Base-by-base conservation (phyloP, 2,888 invertebrate genomes). In the Diarsia brunnea region DNA sequence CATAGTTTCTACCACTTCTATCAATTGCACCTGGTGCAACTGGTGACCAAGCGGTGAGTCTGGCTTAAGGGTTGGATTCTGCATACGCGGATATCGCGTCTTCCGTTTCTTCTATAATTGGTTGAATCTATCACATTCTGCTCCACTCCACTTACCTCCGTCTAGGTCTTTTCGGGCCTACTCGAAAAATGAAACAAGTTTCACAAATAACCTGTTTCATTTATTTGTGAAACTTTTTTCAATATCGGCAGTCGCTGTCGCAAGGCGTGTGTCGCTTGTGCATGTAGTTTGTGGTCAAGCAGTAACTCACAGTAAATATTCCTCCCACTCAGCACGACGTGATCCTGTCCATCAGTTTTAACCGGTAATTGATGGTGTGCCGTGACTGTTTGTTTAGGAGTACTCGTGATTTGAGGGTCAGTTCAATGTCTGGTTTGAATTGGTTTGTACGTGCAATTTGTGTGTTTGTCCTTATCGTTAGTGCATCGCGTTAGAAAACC, bases 301-400 rank as follows among this genome's bases (percentile, higher is more conserved):
- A 16, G n/a, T 14, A 73, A n/a, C 21, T 38, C 64, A 11, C 64
- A 74, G 67, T 68, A 51, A 68, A 81, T 61, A 74, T 43, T 49
- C 24, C 70, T 60, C 49, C 61, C 2, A 58, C 64, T 61, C 24
- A 49, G n/a, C n/a, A 60, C 61, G 19, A 38, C 84, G 68, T 80
- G 67, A 84, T 61, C 45, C 65, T 53, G 81, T 75, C 67, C 43
- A 31, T 71, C 75, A 63, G 63, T n/a, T 47, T 38, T 27, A 47
- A 53, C 49, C 60, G 55, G 31, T 60, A 84, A 84, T 71, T 69
- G 80, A 84, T 60, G 47, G 27, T 14, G 19, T 60, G 27, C 69
- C 51, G 43, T 66, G 60, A 55, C 31, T 73, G 65, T 74, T 77
- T 73, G 55, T 77, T 79, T 79, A 49, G 21, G 43, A 58, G 16